Evolutionary conservation across 2,797 vertebrate genomes (phyloP).

Genomic region (Pyrocephalus nanus): DNA sequence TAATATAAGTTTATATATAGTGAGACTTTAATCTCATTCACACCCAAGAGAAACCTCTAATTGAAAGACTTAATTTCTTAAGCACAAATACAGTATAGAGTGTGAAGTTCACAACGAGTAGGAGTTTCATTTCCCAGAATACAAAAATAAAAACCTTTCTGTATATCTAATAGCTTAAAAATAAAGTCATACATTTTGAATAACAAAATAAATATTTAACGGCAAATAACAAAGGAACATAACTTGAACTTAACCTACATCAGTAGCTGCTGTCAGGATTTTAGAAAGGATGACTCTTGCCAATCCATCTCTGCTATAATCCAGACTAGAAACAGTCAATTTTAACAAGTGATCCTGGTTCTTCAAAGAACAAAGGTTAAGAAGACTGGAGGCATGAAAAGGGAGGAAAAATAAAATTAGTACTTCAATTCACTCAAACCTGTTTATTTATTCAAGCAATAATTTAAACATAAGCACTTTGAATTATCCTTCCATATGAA

Average conservation of each 20-base stretch:
- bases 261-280: slow-evolving; percentile 94
- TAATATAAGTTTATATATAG: neutral
- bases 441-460: neutral
- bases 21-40: neutral
- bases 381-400: slow-evolving; percentile 80
- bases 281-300: slow-evolving; percentile 98
- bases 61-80: neutral
- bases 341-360: slow-evolving; percentile 97
- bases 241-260: slow-evolving; percentile 80
- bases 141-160: neutral
- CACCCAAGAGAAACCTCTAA: neutral
- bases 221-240: neutral
- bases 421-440: neutral
- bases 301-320: slow-evolving; percentile 96
- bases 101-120: neutral
- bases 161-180: neutral
- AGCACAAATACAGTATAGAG: neutral
- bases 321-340: slow-evolving; percentile 94
- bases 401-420: neutral
- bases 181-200: neutral
- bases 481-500: neutral
- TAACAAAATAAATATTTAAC: neutral
- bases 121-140: neutral
- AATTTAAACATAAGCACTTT: neutral
- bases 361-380: slow-evolving; percentile 96